phyloP scores from a whole-genome alignment of 2,888 invertebrate genomes.

The Meta bourneti region DNA sequence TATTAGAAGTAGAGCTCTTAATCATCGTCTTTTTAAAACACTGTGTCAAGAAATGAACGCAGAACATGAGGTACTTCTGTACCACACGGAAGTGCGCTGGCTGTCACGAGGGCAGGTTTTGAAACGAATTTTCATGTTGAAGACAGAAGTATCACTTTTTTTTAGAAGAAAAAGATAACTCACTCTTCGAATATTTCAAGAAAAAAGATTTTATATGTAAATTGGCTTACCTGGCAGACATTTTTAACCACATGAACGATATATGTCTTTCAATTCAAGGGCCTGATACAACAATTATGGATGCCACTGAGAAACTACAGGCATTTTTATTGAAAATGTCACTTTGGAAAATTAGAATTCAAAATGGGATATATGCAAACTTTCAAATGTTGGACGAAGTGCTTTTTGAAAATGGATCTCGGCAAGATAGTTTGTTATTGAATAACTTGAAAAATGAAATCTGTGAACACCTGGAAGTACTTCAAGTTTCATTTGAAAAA shows the following conservation, averaged over 20 bases:
- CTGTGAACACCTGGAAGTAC: no score
- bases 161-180: constrained; percentile 51
- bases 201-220: constrained; percentile 70
- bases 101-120: constrained; percentile 63
- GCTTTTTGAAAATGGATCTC: constrained; percentile 59
- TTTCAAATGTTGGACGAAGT: constrained; percentile 62
- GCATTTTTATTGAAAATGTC: constrained; percentile 65
- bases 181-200: constrained; percentile 52
- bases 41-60: constrained; percentile 66
- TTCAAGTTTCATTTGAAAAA: neutral
- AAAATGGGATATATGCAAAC: constrained; percentile 58
- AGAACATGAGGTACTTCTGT: constrained; percentile 69
- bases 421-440: constrained; percentile 37
- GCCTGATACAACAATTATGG: constrained; percentile 59
- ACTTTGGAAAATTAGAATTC: constrained; percentile 63
- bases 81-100: constrained; percentile 64
- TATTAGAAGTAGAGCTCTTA: constrained; percentile 68
- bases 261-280: constrained; percentile 63
- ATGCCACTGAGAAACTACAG: constrained; percentile 60
- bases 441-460: no score
- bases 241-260: constrained; percentile 70
- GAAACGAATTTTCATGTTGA: constrained; percentile 65
- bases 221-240: constrained; percentile 70
- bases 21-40: constrained; percentile 59
- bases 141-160: constrained; percentile 58